Percentiles rank a stretch among this genome's conserved stretches.
phyloP scores from a whole-genome alignment of 37 sponge, comb jelly and placozoan species.

The Beroe forskalii region DNA sequence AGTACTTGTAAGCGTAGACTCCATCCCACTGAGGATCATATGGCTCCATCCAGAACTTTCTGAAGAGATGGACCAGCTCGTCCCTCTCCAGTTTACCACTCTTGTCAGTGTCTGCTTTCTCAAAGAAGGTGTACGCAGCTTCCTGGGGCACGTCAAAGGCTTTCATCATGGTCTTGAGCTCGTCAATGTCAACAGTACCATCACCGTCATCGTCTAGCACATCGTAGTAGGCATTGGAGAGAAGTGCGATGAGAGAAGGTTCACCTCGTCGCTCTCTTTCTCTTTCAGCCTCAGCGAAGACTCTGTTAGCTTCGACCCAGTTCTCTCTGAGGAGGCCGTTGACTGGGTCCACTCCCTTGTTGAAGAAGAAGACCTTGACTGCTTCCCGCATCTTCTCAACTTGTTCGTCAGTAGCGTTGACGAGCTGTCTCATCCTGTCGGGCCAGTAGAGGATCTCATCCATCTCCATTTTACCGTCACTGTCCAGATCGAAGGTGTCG shows the following conservation, averaged over 20 bases:
- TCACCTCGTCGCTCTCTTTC: slow-evolving; percentile 55
- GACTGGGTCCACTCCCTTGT: slow-evolving; percentile 40
- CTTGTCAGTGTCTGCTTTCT: slow-evolving; percentile 51
- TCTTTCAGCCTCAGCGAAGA: slow-evolving; percentile 56
- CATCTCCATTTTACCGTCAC: slow-evolving; percentile 31
- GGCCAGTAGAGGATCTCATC: slow-evolving; percentile 55
- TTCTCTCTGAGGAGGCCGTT: neutral
- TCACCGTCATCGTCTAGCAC: slow-evolving; percentile 42
- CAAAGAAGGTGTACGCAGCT: slow-evolving; percentile 57
- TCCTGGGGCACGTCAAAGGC: slow-evolving; percentile 57
- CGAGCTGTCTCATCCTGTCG: slow-evolving; percentile 60
- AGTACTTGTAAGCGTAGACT: slow-evolving; percentile 55
- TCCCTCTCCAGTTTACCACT: slow-evolving; percentile 31
- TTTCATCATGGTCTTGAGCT: slow-evolving; percentile 58
- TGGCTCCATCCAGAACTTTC: slow-evolving; percentile 60
- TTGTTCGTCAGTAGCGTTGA: slow-evolving; percentile 59
- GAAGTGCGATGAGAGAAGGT: slow-evolving; percentile 26
- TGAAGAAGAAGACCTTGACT: slow-evolving; percentile 10
- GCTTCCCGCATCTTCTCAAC: slow-evolving; percentile 41
- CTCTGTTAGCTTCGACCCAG: slow-evolving; percentile 56
- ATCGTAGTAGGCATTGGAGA: slow-evolving; percentile 59
- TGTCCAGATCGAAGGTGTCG: slow-evolving; percentile 61
- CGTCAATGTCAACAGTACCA: slow-evolving; percentile 47
- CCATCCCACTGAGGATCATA: slow-evolving; percentile 58
- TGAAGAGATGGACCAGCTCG: slow-evolving; percentile 61